Evolutionary conservation across 2,888 invertebrate genomes (phyloP).

Genomic region (Torymus texanus): DNA sequence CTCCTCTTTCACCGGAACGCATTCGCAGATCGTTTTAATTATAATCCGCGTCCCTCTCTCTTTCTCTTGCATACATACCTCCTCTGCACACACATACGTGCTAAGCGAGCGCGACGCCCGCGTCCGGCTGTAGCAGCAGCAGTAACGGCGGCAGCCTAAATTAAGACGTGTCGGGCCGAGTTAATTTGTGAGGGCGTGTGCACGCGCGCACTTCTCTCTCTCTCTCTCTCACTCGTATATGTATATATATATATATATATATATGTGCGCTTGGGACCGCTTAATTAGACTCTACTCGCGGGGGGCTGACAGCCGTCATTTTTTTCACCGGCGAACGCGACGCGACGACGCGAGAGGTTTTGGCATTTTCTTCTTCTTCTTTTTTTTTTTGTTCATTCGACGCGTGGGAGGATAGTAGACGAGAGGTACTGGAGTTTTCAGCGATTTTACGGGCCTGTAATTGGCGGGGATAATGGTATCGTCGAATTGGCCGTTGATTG

Average conservation of each 20-base stretch:
- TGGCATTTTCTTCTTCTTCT: too few species aligned
- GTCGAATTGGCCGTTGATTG: too few species aligned
- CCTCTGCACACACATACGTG: neutral
- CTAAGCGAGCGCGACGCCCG: constrained; percentile 58
- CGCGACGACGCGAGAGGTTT: too few species aligned
- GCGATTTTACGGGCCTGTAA: too few species aligned
- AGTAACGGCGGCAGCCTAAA: constrained; percentile 61
- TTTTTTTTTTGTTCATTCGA: too few species aligned
- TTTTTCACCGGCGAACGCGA: constrained; percentile 10
- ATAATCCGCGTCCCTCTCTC: neutral
- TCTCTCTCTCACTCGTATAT: constrained; percentile 49
- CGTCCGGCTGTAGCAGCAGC: constrained; percentile 31
- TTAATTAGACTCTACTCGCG: constrained; percentile 47
- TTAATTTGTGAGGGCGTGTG: constrained; percentile 63
- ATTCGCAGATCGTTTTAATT: constrained; percentile 10
- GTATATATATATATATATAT: too few species aligned
- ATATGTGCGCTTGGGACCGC: constrained; percentile 3
- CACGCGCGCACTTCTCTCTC: constrained; percentile 21
- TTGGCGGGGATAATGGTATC: too few species aligned
- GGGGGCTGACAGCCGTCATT: neutral
- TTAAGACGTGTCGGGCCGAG: constrained; percentile 66
- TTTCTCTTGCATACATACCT: constrained; percentile 19
- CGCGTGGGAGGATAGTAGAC: too few species aligned
- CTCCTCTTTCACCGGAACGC: too few species aligned
- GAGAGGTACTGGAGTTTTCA: too few species aligned